These are phyloP conservation scores for Plagodis dolabraria DNA, from an alignment of 2,888 invertebrate genomes.

Conservation along the genomic window DNA sequence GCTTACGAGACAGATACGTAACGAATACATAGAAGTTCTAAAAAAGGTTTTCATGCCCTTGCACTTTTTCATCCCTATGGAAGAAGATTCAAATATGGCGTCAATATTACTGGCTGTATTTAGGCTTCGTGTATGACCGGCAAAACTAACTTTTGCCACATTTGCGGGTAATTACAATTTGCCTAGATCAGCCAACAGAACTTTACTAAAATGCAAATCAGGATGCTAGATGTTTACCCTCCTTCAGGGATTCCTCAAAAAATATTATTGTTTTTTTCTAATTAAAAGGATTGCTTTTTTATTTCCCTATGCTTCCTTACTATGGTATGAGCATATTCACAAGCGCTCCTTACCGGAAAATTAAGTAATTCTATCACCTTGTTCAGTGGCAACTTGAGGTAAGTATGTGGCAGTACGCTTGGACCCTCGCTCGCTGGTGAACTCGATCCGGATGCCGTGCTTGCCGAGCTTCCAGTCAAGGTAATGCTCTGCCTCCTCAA, in stretches of 20 bases:
- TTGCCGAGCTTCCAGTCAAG: slow-evolving; percentile 98
- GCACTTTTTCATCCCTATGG: too few species aligned
- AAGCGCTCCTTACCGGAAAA: slow-evolving; percentile 17
- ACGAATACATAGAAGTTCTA: background rate
- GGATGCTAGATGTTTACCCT: too few species aligned
- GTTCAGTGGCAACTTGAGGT: slow-evolving; percentile 98
- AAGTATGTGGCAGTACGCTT: slow-evolving; percentile 99
- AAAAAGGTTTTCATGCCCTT: too few species aligned
- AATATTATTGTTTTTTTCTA: too few species aligned
- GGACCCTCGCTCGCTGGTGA: slow-evolving; percentile 95
- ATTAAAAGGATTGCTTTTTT: background rate
- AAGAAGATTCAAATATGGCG: too few species aligned
- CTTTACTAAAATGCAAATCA: too few species aligned
- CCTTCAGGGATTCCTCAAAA: too few species aligned
- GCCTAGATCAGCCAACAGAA: too few species aligned
- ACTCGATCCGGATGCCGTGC: slow-evolving; percentile 99
- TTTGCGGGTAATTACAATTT: too few species aligned
- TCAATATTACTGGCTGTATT: too few species aligned
- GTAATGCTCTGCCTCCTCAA: slow-evolving; percentile 97
- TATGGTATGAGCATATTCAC: slow-evolving; percentile 5
- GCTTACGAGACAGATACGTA: background rate
- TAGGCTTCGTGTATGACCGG: too few species aligned
- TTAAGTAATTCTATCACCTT: slow-evolving; percentile 87
- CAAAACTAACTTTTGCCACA: too few species aligned
- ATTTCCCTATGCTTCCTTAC: background rate